Percentiles rank a stretch among this genome's conserved stretches.
phyloP scores from a whole-genome alignment of 2,113 vertebrate species.

The Oryzias curvinotus region DNA sequence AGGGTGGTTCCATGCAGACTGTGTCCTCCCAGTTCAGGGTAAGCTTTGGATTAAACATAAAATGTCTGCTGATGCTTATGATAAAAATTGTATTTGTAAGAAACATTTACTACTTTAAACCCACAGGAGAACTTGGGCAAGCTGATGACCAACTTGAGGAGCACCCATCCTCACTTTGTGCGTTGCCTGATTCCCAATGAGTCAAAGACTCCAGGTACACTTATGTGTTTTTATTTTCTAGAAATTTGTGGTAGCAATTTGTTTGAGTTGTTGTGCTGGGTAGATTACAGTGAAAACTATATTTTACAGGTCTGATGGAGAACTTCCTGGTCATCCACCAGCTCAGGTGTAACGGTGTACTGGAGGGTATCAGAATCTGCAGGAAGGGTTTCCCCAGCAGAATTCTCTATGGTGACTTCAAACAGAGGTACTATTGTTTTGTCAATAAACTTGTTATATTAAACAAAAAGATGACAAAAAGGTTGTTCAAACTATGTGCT shows the following conservation, averaged over 20 bases:
- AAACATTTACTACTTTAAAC: neutral
- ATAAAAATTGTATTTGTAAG: neutral
- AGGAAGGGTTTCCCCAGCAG: conserved; percentile 71
- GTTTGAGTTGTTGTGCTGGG: neutral
- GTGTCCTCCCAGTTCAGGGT: conserved; percentile 63
- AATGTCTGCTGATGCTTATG: neutral
- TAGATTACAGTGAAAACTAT: neutral
- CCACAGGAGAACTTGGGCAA: conserved; percentile 30
- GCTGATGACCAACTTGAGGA: conserved; percentile 41
- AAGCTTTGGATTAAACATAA: neutral
- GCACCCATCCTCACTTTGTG: conserved; percentile 45
- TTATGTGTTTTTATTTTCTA: neutral
- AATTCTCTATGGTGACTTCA: conserved; percentile 68
- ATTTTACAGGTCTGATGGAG: conserved; percentile 55
- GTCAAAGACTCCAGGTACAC: conserved; percentile 20
- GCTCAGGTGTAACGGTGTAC: conserved; percentile 67
- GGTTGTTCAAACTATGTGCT: neutral
- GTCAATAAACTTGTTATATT: neutral
- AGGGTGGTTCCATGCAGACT: conserved; percentile 65
- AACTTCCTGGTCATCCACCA: conserved; percentile 68
- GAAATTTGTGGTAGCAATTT: too few relatives aligned
- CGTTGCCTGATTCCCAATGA: conserved; percentile 41
- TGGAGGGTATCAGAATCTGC: conserved; percentile 71
- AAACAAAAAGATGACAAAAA: neutral
- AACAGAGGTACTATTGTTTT: conserved; percentile 31